phyloP scores from a whole-genome alignment of 2,888 invertebrate species.

The Pristionchus mayeri region DNA sequence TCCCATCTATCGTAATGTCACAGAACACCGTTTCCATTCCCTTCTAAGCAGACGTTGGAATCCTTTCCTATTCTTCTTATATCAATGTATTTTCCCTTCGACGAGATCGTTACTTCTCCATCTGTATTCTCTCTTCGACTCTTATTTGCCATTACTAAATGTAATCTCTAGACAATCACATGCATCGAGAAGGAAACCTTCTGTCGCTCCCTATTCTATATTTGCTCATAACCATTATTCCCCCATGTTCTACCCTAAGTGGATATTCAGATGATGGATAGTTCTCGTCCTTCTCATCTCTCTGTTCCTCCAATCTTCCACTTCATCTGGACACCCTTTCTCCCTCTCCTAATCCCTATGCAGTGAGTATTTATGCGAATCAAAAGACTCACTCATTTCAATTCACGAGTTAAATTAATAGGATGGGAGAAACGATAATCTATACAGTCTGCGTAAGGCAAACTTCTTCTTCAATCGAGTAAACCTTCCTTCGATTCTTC shows the following conservation, averaged over 20 bases:
- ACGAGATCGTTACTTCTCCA: background rate
- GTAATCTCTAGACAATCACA: slow-evolving; percentile 2
- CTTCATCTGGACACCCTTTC: slow-evolving; percentile 56
- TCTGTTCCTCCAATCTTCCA: slow-evolving; percentile 58
- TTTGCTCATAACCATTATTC: background rate
- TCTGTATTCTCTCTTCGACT: background rate
- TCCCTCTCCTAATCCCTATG: slow-evolving; percentile 41
- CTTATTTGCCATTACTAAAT: slow-evolving; percentile 2
- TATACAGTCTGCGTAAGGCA: background rate
- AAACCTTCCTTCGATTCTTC: background rate
- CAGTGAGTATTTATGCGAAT: slow-evolving; percentile 3
- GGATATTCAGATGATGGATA: slow-evolving; percentile 14
- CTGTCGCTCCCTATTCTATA: background rate
- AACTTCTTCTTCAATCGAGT: slow-evolving; percentile 1
- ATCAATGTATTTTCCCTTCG: background rate
- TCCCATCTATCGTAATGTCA: background rate
- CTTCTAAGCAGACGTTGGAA: background rate
- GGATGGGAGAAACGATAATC: background rate
- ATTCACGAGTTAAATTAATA: background rate
- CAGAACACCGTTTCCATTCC: background rate
- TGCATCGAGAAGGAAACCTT: background rate
- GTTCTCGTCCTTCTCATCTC: slow-evolving; percentile 48
- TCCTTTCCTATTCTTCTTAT: background rate
- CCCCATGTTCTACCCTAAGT: background rate
- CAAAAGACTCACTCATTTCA: too few species aligned